Evolutionary conservation across 2,888 invertebrate genomes (phyloP).

Genomic region (Allophyes oxyacanthae): DNA sequence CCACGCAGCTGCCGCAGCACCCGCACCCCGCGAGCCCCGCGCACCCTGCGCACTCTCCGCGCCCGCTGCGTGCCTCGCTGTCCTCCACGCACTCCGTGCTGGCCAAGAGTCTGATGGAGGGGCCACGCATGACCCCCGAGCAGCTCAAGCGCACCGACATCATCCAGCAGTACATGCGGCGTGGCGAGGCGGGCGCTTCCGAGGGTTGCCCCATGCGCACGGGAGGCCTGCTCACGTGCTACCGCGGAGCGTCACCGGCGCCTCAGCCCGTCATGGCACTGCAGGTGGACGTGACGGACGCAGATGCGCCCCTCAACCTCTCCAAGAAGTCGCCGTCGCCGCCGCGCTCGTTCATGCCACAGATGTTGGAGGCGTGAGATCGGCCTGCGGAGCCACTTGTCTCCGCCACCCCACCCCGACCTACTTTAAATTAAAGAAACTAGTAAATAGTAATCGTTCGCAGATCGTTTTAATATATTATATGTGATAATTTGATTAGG

Average conservation of each 20-base stretch:
- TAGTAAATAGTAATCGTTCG: slow-evolving; percentile 87
- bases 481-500: slow-evolving; percentile 91
- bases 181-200: slow-evolving; percentile 90
- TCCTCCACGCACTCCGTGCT: slow-evolving; percentile 97
- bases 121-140: slow-evolving; percentile 97
- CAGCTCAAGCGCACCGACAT: slow-evolving; percentile 97
- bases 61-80: slow-evolving; percentile 89
- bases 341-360: slow-evolving; percentile 90
- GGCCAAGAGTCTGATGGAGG: slow-evolving; percentile 97
- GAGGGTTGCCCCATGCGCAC: slow-evolving; percentile 82
- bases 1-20: slow-evolving; percentile 87
- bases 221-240: slow-evolving; percentile 75
- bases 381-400: slow-evolving; percentile 85
- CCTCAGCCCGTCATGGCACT: slow-evolving; percentile 83
- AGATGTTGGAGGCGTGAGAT: slow-evolving; percentile 91
- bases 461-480: slow-evolving; percentile 91
- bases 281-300: slow-evolving; percentile 95
- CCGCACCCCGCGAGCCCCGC: slow-evolving; percentile 82
- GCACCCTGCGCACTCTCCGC: slow-evolving; percentile 87
- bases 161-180: slow-evolving; percentile 97
- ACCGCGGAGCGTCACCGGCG: slow-evolving; percentile 83
- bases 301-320: slow-evolving; percentile 96
- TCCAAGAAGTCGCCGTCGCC: slow-evolving; percentile 94
- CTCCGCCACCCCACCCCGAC: slow-evolving; percentile 88
- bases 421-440: slow-evolving; percentile 87